Percentiles rank a stretch among this genome's conserved stretches.
phyloP scores from a whole-genome alignment of 2,888 invertebrate species.

The Chloromyia formosa region DNA sequence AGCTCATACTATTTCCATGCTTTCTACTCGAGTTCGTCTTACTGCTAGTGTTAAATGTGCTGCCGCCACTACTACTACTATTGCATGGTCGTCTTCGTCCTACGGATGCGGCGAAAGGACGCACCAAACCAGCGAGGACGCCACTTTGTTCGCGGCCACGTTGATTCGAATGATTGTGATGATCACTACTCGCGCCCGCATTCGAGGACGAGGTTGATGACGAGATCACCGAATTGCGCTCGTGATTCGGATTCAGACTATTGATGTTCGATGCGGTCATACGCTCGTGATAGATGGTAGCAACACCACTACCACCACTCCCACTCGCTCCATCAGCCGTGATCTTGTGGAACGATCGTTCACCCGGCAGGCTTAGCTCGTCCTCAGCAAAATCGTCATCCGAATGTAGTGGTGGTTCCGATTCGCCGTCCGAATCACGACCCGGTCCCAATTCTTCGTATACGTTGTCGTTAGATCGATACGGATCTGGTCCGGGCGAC shows the following conservation, averaged over 20 bases:
- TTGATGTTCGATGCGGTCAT: conserved; percentile 25
- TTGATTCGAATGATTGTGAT: conserved; percentile 57
- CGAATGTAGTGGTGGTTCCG: conserved; percentile 73
- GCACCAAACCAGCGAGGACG: conserved; percentile 17
- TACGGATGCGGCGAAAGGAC: background rate
- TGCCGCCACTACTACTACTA: conserved; percentile 48
- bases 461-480: conserved; percentile 74
- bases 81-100: conserved; percentile 21
- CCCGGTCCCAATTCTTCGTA: conserved; percentile 80
- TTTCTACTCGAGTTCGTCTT: conserved; percentile 48
- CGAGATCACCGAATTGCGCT: conserved; percentile 61
- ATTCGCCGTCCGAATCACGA: conserved; percentile 70
- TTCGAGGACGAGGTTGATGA: conserved; percentile 59
- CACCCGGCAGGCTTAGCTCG: conserved; percentile 73
- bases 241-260: conserved; percentile 52
- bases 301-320: conserved; percentile 48
- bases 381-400: conserved; percentile 89
- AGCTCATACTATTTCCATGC: conserved; percentile 45
- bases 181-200: conserved; percentile 52
- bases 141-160: conserved; percentile 45
- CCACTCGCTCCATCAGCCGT: conserved; percentile 40
- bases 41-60: conserved; percentile 44
- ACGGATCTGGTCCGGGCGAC: conserved; percentile 74
- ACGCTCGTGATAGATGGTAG: conserved; percentile 56
- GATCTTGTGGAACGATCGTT: conserved; percentile 60